Base-by-base conservation (phyloP, 2,888 invertebrate species). In the Synergus umbraculus region DNA sequence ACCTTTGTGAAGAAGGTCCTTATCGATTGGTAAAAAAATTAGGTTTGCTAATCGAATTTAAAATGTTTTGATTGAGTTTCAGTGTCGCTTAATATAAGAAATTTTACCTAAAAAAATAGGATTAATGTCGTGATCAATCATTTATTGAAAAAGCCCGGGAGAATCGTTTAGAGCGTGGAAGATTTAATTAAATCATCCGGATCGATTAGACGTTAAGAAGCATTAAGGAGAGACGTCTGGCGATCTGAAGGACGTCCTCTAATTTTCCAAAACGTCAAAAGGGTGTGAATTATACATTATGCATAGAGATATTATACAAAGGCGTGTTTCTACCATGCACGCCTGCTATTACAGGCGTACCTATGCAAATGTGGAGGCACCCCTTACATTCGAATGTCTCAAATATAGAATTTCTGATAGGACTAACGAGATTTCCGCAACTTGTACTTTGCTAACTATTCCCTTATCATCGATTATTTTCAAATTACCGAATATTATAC, bases 241-340 rank as follows among this genome's bases (percentile, higher is more conserved):
- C 54, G n/a, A 54, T 73, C 49, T 49, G 41, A 54, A 79, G 78
- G 60, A 18, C 81, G 80, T 29, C 78, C 81, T 79, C 82, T 84
- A 83, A 83, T 84, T 83, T 83, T 79, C 82, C 83, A 81, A 84
- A 82, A 83, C 84, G 84, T 83, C 84, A 82, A 83, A 84, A 84
- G 84, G 84, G 81, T 82, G 83, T 81, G 82, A 84, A 84, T 79
- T 29, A 69, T 49, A 60, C 83, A 83, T 84, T 79, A 84, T 84
- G 84, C 83, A 84, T 82, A 67, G 79, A 69, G 79, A 82, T 79
- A 83, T 84, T 83, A 84, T 83, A 83, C 83, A 83, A 83, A 83
- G 80, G 83, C 81, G 81, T 81, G 81, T 81, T 78, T 78, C 79
- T 69, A 78, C 79, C 77, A 82, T 81, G 78, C 80, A 82, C 44